Conservation (phyloP, 2,797 vertebrate species). For the Ataeniobius toweri region DNA sequence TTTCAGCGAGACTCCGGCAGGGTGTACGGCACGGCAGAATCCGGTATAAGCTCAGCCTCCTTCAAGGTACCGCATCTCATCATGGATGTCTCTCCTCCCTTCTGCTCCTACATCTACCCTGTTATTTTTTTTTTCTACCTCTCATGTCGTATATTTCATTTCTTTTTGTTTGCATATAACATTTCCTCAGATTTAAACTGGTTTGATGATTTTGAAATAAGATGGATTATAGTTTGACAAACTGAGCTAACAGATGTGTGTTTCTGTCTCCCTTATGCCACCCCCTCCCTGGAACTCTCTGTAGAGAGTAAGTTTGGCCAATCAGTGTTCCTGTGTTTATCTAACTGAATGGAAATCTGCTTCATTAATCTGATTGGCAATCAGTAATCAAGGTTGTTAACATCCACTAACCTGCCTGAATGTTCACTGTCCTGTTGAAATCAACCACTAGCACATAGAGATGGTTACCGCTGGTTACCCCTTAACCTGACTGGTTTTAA, state of each 20-base stretch:
- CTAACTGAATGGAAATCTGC: constrained; percentile 76
- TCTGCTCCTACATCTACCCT: constrained; percentile 30
- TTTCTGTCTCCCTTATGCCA: constrained; percentile 89
- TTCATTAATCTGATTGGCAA: constrained; percentile 58
- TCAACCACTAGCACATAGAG: constrained; percentile 33
- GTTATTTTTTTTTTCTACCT: constrained; percentile 11
- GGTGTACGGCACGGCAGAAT: constrained; percentile 86
- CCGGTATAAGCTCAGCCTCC: constrained; percentile 88
- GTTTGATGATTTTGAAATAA: constrained; percentile 8
- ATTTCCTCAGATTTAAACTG: constrained; percentile 10
- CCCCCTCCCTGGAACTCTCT: constrained; percentile 89
- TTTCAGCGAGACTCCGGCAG: constrained; percentile 86
- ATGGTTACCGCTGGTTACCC: constrained; percentile 18
- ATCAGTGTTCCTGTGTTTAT: constrained; percentile 36
- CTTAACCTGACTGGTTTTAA: constrained; percentile 18
- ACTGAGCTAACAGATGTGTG: constrained; percentile 86
- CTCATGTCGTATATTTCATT: constrained; percentile 16
- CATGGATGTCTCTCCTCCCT: constrained; percentile 57
- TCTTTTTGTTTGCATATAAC: constrained; percentile 35
- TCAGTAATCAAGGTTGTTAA: constrained; percentile 40
- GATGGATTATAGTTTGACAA: constrained; percentile 4
- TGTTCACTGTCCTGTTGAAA: constrained; percentile 23
- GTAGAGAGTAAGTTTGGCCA: constrained; percentile 98
- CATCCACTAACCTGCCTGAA: constrained; percentile 63
- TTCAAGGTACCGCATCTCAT: constrained; percentile 85